Evolutionary conservation across 2,113 vertebrate species (phyloP), one percentile per base, ranked within the genome.

Genomic region (Martes martes): DNA sequence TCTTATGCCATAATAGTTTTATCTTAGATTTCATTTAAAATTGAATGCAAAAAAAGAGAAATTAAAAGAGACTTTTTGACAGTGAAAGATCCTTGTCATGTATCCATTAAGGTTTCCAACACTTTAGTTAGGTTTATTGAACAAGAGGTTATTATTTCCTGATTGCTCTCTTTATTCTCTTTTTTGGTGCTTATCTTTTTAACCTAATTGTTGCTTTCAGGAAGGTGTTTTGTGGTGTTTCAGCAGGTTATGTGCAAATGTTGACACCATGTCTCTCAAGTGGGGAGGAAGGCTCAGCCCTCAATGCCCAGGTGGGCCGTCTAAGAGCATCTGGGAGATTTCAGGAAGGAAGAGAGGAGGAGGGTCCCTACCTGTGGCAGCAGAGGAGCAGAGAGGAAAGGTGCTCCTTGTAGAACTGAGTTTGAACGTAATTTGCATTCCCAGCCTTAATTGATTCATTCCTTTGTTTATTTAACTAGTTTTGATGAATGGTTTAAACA

Each of bases 231-330:
- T 18, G 24, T 19, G n/a, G 45, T 9, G 59, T 74, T 65, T 4
- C 2, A 7, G 19, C 1, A 14, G 47, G 31, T 47, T 36, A 11
- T 21, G 33, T 52, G 21, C 28, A 73, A n/a, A 39, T 50, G 23
- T 31, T 47, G n/a, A 36, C 2, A 59, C 1, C 11, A 15, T 3
- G 1, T 26, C 47, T 16, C 50, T 59, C 39, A 13, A 57, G 61
- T 24, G 0, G 55, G 55, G 23, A 3, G 36, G 23, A 2, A 15
- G 8, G 31, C 26, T 7, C 10, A 21, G n/a, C 21, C 11, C 63
- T 33, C 6, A 7, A 3, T 33, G 63, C 14, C 13, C 31, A 4
- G 63, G 14, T 33, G 63, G 8, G 3, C 18, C 0, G 0, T 36
- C 74, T 81, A 4, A 23, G 21, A 24, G 52, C 1, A 7, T 24